Percentiles rank a stretch among this genome's conserved stretches.
Evolutionary conservation across 1,140 invertebrate genomes (phyloP).

Genomic region (Drosophila mauritiana): DNA sequence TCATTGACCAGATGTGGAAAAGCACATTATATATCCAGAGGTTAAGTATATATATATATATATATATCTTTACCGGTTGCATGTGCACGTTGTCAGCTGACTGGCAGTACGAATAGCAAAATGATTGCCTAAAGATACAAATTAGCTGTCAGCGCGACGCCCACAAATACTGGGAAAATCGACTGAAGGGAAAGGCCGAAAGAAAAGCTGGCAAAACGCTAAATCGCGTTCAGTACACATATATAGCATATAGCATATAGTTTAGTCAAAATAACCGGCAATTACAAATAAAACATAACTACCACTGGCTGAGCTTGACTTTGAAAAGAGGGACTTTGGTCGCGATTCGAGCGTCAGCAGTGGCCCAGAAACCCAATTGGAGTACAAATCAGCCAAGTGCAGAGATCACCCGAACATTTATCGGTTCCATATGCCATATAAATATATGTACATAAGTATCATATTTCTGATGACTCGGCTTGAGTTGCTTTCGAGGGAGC

Average conservation of each 20-base stretch:
- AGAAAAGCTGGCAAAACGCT: conserved; percentile 6
- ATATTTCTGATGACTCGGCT: conserved; percentile 26
- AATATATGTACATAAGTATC: not conserved
- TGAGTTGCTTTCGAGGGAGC: conserved; percentile 3
- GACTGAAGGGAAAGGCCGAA: not conserved
- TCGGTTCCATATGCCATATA: not conserved
- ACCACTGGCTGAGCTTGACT: conserved; percentile 32
- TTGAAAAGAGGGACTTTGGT: conserved; percentile 33
- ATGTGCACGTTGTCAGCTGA: conserved; percentile 21
- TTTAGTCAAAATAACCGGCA: not conserved
- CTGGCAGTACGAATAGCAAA: not conserved
- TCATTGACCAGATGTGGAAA: conserved; percentile 33
- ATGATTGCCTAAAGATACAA: conserved; percentile 12
- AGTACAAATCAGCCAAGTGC: conserved; percentile 39
- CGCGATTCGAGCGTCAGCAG: conserved; percentile 38
- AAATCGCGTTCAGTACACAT: not conserved
- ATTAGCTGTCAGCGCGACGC: conserved; percentile 1
- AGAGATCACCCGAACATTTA: conserved; percentile 19
- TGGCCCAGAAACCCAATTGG: conserved; percentile 59
- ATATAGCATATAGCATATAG: not conserved
- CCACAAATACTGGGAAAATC: conserved; percentile 8
- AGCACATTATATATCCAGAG: not conserved
- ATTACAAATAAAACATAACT: not conserved
- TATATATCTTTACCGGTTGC: conserved; percentile 15
- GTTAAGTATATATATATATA: not conserved